Evolutionary conservation across 1,140 invertebrate species (phyloP).

Genomic region (Apis dorsata): DNA sequence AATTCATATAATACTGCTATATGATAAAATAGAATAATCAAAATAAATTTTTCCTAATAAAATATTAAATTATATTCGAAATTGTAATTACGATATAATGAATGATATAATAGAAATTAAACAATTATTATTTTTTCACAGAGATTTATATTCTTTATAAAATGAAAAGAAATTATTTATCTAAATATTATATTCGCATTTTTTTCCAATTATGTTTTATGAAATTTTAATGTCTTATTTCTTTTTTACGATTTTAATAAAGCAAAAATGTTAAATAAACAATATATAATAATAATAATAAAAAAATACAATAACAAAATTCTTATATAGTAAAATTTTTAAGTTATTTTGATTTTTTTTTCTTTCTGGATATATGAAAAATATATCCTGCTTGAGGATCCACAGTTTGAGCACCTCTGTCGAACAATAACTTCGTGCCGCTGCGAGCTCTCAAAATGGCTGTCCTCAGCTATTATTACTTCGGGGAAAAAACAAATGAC

Average conservation of each 20-base stretch:
- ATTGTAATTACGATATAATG: too few species aligned
- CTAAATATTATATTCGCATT: not conserved
- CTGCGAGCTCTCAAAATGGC: slow-evolving; percentile 79
- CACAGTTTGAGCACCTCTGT: slow-evolving; percentile 68
- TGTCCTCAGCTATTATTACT: slow-evolving; percentile 80
- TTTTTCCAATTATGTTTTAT: not conserved
- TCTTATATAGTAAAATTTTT: not conserved
- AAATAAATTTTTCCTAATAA: not conserved
- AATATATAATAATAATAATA: not conserved
- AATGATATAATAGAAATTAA: too few species aligned
- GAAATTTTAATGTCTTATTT: too few species aligned
- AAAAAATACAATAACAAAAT: not conserved
- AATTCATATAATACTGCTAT: not conserved
- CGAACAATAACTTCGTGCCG: slow-evolving; percentile 79
- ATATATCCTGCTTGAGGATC: slow-evolving; percentile 43
- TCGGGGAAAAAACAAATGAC: slow-evolving; percentile 75
- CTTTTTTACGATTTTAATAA: not conserved
- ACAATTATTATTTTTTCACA: too few species aligned
- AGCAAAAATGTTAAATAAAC: not conserved
- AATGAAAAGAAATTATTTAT: not conserved
- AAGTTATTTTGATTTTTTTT: not conserved
- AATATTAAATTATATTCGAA: not conserved
- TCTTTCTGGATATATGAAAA: not conserved
- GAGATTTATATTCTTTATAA: too few species aligned
- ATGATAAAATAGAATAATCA: not conserved